These are phyloP conservation scores for Eupeodes corollae DNA, from an alignment of 1,140 invertebrate genomes.

Conservation along the genomic window DNA sequence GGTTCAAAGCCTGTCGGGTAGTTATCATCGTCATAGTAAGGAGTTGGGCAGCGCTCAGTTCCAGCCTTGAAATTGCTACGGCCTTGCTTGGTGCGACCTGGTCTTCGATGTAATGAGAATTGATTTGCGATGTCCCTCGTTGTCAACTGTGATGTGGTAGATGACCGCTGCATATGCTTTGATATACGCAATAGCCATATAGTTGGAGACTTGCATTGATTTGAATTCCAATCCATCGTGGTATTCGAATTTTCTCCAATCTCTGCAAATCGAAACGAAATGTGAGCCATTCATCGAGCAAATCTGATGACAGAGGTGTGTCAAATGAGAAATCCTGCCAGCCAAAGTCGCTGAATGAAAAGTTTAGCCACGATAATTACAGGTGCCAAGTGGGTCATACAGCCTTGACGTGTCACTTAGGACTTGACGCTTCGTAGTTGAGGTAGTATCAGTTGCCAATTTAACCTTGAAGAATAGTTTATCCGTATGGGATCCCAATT, in stretches of 20 bases:
- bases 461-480: too few species aligned
- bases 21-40: conserved; percentile 13
- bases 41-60: conserved; percentile 27
- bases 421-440: conserved; percentile 6
- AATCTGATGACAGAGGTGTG: conserved; percentile 12
- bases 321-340: conserved; percentile 33
- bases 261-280: conserved; percentile 4
- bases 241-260: conserved; percentile 6
- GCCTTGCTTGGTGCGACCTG: conserved; percentile 24
- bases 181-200: conserved; percentile 28
- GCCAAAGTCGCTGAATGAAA: conserved; percentile 38
- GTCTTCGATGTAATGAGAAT: conserved; percentile 24
- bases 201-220: conserved; percentile 8
- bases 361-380: conserved; percentile 36
- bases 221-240: conserved; percentile 10
- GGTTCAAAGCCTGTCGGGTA: conserved; percentile 13
- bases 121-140: conserved; percentile 3
- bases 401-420: conserved; percentile 9
- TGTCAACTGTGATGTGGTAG: conserved; percentile 18
- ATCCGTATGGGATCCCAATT: too few species aligned
- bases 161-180: conserved; percentile 25
- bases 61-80: conserved; percentile 23
- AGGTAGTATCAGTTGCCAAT: too few species aligned
- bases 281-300: conserved; percentile 9
- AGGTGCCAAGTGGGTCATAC: conserved; percentile 37